Percentiles rank a stretch among this genome's conserved stretches.
These are phyloP conservation scores for Patagioenas fasciata DNA, from an alignment of 2,113 vertebrate genomes.

Conservation along the genomic window DNA sequence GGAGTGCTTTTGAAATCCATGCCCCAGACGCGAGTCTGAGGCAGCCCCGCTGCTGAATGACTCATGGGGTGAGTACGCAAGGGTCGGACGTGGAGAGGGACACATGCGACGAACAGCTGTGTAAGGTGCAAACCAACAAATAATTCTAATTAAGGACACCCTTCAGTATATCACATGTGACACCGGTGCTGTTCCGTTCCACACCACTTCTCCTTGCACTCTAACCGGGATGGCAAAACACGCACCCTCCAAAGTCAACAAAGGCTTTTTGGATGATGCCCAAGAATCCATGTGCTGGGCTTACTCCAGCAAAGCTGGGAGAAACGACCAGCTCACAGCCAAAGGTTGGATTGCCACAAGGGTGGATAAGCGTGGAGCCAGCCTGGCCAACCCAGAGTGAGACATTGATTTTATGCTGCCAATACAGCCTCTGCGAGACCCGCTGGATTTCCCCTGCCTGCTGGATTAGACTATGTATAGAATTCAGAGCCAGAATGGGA, in stretches of 20 bases:
- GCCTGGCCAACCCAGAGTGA: not conserved
- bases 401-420: not conserved
- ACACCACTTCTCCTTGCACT: not conserved
- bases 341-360: not conserved
- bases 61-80: not conserved
- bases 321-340: constrained; percentile 3
- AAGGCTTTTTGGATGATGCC: not conserved
- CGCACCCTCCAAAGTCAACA: not conserved
- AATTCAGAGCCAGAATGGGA: constrained; percentile 30
- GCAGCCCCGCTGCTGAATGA: not conserved
- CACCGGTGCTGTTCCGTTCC: not conserved
- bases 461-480: not conserved
- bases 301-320: not conserved
- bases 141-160: not conserved
- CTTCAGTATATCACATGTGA: not conserved
- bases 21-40: constrained; percentile 18
- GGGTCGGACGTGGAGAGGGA: not conserved
- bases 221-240: not conserved
- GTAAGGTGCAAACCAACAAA: not conserved
- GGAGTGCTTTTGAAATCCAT: constrained; percentile 42
- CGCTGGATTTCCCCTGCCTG: not conserved
- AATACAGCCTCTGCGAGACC: not conserved
- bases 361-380: not conserved
- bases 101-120: not conserved
- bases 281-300: not conserved